These are phyloP conservation scores for Saguinus midas DNA, from an alignment of 2,113 vertebrate species.

Conservation along the genomic window DNA sequence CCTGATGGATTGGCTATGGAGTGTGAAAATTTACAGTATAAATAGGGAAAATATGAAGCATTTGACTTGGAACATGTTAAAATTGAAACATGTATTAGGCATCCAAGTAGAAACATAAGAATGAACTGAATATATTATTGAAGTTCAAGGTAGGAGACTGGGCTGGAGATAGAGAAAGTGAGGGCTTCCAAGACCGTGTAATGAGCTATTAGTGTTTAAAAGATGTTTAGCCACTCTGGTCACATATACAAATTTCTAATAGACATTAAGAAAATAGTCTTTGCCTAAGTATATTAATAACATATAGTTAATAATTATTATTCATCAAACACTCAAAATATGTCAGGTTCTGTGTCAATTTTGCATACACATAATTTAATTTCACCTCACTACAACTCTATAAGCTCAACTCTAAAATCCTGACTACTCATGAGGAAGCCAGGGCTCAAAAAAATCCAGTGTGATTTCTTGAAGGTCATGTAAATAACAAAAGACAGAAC, in stretches of 20 bases:
- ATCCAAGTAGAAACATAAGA: neutral
- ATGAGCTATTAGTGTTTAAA: neutral
- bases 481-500: neutral
- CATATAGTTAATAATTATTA: neutral
- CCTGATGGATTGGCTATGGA: neutral
- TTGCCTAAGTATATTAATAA: neutral
- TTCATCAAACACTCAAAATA: neutral
- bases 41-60: neutral
- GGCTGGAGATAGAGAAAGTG: neutral
- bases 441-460: neutral
- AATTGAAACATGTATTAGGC: neutral
- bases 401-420: neutral
- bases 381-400: neutral
- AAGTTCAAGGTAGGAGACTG: neutral
- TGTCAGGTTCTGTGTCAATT: neutral
- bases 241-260: neutral
- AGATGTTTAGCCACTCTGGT: neutral
- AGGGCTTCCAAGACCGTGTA: rapidly evolving
- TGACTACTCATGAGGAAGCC: neutral
- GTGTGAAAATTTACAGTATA: neutral
- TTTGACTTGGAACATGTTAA: neutral
- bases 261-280: neutral
- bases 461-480: neutral
- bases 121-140: neutral
- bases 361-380: neutral